These are phyloP conservation scores for Stichodactyla mertensii DNA, from an alignment of 64 coral and sea anemone genomes.

Conservation along the genomic window DNA sequence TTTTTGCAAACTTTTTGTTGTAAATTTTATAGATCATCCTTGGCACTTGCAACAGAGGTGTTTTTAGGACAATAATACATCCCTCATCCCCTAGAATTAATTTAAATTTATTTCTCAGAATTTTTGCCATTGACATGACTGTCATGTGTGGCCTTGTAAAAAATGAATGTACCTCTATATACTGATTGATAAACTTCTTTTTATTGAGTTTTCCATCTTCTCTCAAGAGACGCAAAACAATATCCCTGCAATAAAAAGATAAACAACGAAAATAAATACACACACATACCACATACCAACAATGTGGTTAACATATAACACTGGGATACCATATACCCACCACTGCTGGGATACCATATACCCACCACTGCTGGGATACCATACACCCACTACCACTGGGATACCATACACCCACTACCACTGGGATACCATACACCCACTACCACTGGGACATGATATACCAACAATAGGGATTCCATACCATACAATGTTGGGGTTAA, in stretches of 20 bases:
- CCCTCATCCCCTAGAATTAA: too few relatives aligned
- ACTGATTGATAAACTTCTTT: background rate
- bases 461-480: background rate
- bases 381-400: too few relatives aligned
- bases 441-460: background rate
- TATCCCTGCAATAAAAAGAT: background rate
- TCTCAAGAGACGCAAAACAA: background rate
- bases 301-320: background rate
- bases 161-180: background rate
- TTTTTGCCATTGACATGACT: background rate
- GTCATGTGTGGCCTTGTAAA: background rate
- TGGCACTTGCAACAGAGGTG: too few relatives aligned
- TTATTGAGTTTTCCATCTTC: background rate
- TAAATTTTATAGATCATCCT: too few relatives aligned
- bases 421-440: too few relatives aligned
- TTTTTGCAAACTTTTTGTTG: too few relatives aligned
- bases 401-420: too few relatives aligned
- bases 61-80: too few relatives aligned
- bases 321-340: too few relatives aligned
- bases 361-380: too few relatives aligned
- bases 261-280: background rate
- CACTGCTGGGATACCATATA: too few relatives aligned
- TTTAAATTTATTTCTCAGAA: too few relatives aligned
- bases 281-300: background rate
- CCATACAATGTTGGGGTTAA: constrained; percentile 31